Conservation (phyloP, 2,797 vertebrate genomes). For the Chloroceryle inda region DNA sequence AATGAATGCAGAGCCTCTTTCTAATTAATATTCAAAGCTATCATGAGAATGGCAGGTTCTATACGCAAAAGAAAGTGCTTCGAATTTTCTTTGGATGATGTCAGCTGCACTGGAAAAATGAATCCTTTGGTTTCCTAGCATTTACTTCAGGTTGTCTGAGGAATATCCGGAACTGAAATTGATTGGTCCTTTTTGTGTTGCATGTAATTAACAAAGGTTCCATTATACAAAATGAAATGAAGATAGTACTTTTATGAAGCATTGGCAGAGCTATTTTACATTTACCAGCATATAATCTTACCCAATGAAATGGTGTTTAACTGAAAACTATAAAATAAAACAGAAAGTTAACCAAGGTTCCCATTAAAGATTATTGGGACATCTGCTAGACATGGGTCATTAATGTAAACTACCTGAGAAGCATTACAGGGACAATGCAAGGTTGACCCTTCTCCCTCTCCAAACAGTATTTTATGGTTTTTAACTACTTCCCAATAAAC, state of each 20-base stretch:
- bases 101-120: not conserved
- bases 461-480: not conserved
- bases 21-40: not conserved
- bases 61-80: not conserved
- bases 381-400: conserved; percentile 48
- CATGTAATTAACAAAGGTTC: not conserved
- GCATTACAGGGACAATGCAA: not conserved
- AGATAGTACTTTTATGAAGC: not conserved
- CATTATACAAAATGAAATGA: not conserved
- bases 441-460: not conserved
- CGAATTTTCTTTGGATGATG: not conserved
- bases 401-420: conserved; percentile 49
- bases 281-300: not conserved
- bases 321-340: conserved; percentile 49
- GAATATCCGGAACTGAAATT: not conserved
- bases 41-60: not conserved
- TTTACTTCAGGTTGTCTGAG: not conserved
- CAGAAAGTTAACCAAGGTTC: conserved; percentile 56
- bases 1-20: not conserved
- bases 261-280: not conserved
- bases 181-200: not conserved
- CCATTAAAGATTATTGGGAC: conserved; percentile 27
- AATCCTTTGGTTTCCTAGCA: not conserved
- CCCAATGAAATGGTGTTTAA: conserved; percentile 32
- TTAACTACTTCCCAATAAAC: conserved; percentile 39